These are phyloP conservation scores for Craseonycteris thonglongyai DNA, from an alignment of 2,113 vertebrate genomes.

Conservation along the genomic window DNA sequence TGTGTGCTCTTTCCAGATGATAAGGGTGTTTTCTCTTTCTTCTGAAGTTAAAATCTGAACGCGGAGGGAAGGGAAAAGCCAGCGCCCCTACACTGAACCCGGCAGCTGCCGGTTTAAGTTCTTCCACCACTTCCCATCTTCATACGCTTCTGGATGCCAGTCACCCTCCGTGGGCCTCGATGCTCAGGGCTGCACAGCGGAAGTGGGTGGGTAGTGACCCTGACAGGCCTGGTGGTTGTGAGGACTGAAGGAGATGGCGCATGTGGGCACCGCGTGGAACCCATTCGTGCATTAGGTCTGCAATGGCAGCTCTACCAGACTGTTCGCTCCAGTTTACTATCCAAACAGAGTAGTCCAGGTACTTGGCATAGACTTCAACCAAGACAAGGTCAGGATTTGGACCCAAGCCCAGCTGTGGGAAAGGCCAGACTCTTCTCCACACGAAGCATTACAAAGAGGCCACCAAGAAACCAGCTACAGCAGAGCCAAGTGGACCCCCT, in stretches of 20 bases:
- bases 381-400: not conserved
- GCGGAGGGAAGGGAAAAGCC: not conserved
- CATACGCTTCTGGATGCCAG: accelerated
- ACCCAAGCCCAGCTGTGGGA: not conserved
- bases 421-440: not conserved
- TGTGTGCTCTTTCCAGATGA: not conserved
- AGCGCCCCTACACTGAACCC: accelerated
- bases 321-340: too few species aligned
- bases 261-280: accelerated
- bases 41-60: not conserved
- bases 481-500: not conserved
- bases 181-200: not conserved
- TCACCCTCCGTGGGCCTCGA: not conserved
- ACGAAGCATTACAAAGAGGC: not conserved
- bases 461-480: not conserved
- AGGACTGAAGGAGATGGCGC: accelerated
- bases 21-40: not conserved
- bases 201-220: not conserved
- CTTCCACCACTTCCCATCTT: too few species aligned
- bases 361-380: not conserved
- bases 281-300: accelerated
- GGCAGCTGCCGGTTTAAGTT: not conserved
- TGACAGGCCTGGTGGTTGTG: not conserved
- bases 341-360: not conserved
- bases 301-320: accelerated